Percentiles rank a stretch among this genome's conserved stretches.
Evolutionary conservation across 2,797 vertebrate species (phyloP).

Genomic region (Sylvilagus floridanus): DNA sequence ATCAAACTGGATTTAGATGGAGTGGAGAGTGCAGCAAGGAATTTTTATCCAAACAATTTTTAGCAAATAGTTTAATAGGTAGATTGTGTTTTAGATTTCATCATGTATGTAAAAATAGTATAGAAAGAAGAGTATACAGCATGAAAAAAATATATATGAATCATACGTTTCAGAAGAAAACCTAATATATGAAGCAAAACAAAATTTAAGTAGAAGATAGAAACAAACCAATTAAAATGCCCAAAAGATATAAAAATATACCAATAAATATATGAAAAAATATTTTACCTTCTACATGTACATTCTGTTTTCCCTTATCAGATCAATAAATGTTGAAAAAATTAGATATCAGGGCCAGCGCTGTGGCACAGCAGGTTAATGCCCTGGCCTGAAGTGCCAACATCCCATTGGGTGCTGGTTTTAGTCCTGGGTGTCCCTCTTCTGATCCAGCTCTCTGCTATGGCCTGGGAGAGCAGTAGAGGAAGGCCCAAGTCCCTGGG

Average conservation of each 20-base stretch:
- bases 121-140: neutral
- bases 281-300: neutral
- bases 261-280: neutral
- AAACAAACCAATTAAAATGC: neutral
- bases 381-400: too few relatives aligned
- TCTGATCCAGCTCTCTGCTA: too few relatives aligned
- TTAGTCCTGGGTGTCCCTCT: too few relatives aligned
- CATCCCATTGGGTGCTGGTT: too few relatives aligned
- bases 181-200: neutral
- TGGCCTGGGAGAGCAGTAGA: too few relatives aligned
- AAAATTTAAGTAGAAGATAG: constrained; percentile 2
- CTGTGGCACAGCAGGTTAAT: too few relatives aligned
- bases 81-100: neutral
- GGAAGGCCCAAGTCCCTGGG: too few relatives aligned
- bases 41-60: neutral
- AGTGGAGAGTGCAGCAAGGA: neutral
- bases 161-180: constrained; percentile 16
- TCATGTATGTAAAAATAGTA: constrained; percentile 14
- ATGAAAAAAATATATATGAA: neutral
- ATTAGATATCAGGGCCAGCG: neutral
- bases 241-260: neutral
- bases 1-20: neutral
- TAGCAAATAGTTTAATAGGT: neutral
- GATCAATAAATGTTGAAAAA: neutral
- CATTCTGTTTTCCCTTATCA: neutral